Conservation (phyloP, 1,140 invertebrate species). For the Ooceraea biroi region DNA sequence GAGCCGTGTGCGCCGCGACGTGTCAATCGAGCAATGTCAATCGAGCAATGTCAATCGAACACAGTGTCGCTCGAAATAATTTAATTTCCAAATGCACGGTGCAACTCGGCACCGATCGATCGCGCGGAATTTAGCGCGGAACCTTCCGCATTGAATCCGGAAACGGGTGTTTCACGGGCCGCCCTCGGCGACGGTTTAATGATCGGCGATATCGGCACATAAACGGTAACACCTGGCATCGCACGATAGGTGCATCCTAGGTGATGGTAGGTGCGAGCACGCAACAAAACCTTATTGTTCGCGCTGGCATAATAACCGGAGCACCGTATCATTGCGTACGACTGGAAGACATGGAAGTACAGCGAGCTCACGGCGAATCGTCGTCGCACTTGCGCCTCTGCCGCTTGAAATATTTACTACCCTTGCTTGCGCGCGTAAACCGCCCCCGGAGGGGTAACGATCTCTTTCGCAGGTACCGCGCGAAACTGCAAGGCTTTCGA, state of each 20-base stretch:
- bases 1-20: neutral
- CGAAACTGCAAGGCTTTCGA: neutral
- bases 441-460: neutral
- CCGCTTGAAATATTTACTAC: slow-evolving; percentile 24
- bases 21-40: slow-evolving; percentile 18
- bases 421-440: slow-evolving; percentile 20
- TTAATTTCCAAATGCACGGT: slow-evolving; percentile 32
- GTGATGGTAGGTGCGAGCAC: neutral
- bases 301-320: slow-evolving; percentile 27
- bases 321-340: neutral
- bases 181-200: slow-evolving; percentile 24
- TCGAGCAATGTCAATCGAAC: too few species aligned
- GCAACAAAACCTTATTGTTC: slow-evolving; percentile 38
- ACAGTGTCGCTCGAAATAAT: slow-evolving; percentile 28
- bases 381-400: neutral
- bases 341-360: neutral
- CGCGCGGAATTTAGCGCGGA: neutral
- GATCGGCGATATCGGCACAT: slow-evolving; percentile 35
- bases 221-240: slow-evolving; percentile 42
- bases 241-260: neutral
- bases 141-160: neutral
- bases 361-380: neutral
- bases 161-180: slow-evolving; percentile 44
- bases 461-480: neutral
- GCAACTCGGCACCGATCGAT: slow-evolving; percentile 37